Evolutionary conservation across 2,888 invertebrate species (phyloP), one percentile per base, ranked within the genome.

Genomic region (Neelides folsomi): DNA sequence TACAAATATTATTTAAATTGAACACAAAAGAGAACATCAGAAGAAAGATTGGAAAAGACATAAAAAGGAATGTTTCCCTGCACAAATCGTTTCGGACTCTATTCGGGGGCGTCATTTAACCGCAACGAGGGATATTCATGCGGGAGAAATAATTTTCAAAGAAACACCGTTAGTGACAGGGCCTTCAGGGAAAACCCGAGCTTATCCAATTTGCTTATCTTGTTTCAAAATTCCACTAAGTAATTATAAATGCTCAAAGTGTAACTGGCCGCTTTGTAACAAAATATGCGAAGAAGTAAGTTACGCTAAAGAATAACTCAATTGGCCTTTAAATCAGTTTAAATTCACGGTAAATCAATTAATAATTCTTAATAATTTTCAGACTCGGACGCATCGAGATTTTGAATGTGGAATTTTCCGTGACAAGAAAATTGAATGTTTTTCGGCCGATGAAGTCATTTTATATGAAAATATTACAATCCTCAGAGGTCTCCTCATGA

Each of bases 221-320:
- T 56, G 64, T 44, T 64, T 59, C 20, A 42, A 43, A 49, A 49
- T 39, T 36, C 51, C 59, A 16, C 43, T 49, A 18, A 47, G 34
- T 2, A 47, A 49, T n/a, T 59, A 62, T 52, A 52, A 37, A n/a
- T 63, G 63, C 38, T 48, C 54, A 10, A 50, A 47, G 34, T 63
- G 63, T 36, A 45, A 51, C 12, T 63, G 61, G 63, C 61, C 63
- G 19, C 42, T 63, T n/a, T 62, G 61, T 36, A 39, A 45, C 20
- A 9, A 13, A 7, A 46, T 55, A 38, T 63, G 63, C 49, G 57
- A 62, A 52, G 54, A 54, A 53, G 63, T 59, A 54, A 34, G 35
- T 37, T 13, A 7, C 27, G 7, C 27, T 5, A n/a, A n/a, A n/a
- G n/a, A n/a, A n/a, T n/a, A n/a, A n/a, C n/a, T n/a, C n/a, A n/a